Base-by-base conservation (phyloP, 2,888 invertebrate genomes). In the Horisme vitalbata region DNA sequence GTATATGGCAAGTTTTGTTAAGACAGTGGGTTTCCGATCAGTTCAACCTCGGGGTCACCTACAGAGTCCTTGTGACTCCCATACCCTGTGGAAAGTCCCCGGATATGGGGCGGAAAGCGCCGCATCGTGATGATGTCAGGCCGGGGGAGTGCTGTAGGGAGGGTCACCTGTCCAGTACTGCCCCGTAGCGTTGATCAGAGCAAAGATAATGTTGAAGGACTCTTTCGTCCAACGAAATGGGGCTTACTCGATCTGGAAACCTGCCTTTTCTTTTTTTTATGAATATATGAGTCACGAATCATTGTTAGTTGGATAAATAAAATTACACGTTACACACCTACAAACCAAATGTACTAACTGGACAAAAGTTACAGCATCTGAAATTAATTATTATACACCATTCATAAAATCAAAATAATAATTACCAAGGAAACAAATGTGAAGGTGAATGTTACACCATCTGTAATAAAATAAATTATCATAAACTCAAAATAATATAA, bases 11-110 rank as follows among this genome's bases (percentile, higher is more conserved):
- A 61, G 1, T 12, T 5, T 23, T 1, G 0, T 0, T 1, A 0
- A 0, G 0, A 1, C 0, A 3, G 2, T 4, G 31, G 80, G 72
- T 76, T 82, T 88, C 89, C 74, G 56, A 69, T 75, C 84, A 90
- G 86, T 83, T 78, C 81, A 83, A 71, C 79, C 72, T 34, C 90
- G 84, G 88, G 90, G 85, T 83, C 55, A 90, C 90, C 45, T 11
- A 51, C 89, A 63, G 83, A 83, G 71, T 68, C 75, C 65, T 57
- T 2, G 64, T 88, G 77, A 59, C 68, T 84, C 70, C 45, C 2
- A 71, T 50, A 81, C 84, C 88, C 86, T 83, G 90, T 83, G 90
- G 89, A 90, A 90, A 90, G 90, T 90, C 90, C 89, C 90, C 89
- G 90, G 90, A 90, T 83, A 74, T 49, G 77, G 65, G 89, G 70